Evolutionary conservation across 2,113 vertebrate species (phyloP).

Genomic region (Hippocampus zosterae): DNA sequence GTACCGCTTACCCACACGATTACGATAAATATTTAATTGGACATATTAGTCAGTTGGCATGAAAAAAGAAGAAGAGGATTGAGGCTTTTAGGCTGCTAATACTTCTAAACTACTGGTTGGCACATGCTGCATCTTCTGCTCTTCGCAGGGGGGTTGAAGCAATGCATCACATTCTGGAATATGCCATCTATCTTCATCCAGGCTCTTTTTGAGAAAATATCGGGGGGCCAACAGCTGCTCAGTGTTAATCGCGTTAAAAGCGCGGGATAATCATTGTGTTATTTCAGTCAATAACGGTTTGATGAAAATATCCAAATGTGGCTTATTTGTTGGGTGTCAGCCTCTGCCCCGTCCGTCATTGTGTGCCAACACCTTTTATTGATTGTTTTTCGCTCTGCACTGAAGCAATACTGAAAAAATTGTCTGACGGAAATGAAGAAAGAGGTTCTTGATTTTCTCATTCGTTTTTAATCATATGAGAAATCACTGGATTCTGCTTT

Average conservation of each 20-base stretch:
- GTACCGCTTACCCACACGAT: background rate
- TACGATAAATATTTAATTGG: background rate
- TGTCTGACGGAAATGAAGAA: background rate
- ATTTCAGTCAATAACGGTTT: background rate
- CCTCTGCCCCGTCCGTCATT: background rate
- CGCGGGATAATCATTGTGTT: background rate
- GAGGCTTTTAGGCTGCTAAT: background rate
- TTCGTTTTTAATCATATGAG: background rate
- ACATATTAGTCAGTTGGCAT: background rate
- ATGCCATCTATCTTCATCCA: background rate
- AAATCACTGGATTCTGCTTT: background rate
- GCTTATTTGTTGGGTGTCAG: background rate
- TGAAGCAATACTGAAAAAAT: constrained; percentile 10
- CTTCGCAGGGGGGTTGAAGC: background rate
- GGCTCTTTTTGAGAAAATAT: constrained; percentile 1
- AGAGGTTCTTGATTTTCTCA: background rate
- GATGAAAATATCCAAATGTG: background rate
- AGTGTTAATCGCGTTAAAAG: too few species aligned
- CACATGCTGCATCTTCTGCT: background rate
- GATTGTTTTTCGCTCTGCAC: constrained; percentile 6
- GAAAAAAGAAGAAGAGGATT: background rate
- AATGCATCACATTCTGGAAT: background rate
- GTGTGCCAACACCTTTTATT: constrained; percentile 16
- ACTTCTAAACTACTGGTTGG: background rate
- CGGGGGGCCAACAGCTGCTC: background rate